These are phyloP conservation scores for Hirudinaria manillensis DNA, from an alignment of 2,888 invertebrate species.

Conservation along the genomic window DNA sequence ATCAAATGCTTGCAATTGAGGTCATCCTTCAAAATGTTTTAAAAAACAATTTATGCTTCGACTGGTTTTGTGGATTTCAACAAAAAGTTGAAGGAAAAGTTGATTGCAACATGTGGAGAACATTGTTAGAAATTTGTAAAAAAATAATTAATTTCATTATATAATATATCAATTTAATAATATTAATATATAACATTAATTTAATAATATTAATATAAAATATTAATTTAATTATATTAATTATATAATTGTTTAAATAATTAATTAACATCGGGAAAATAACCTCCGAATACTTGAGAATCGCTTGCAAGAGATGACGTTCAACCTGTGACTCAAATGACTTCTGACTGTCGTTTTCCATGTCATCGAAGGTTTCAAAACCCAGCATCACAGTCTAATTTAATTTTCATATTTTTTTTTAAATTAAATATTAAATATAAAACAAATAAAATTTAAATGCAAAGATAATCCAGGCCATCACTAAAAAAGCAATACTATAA, in stretches of 20 bases:
- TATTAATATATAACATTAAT: not conserved
- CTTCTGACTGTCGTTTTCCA: not conserved
- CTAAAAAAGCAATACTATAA: no score
- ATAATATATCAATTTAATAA: not conserved
- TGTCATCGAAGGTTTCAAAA: constrained; percentile 12
- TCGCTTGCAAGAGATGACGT: not conserved
- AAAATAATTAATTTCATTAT: no score
- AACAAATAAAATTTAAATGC: constrained; percentile 1
- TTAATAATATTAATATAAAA: not conserved
- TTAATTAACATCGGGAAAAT: not conserved
- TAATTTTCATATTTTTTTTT: not conserved
- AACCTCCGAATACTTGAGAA: constrained; percentile 10
- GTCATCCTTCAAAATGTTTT: not conserved
- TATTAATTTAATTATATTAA: not conserved
- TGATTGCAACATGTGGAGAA: no score
- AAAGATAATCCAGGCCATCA: no score
- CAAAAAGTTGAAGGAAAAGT: no score
- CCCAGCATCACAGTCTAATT: constrained; percentile 11
- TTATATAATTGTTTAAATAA: not conserved
- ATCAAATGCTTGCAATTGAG: not conserved
- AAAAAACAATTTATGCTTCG: no score
- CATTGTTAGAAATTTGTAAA: no score
- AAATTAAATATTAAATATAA: not conserved
- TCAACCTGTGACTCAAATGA: not conserved
- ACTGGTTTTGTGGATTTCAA: no score